Conservation (phyloP, 1,140 invertebrate species). For the Drosophila mojavensis region DNA sequence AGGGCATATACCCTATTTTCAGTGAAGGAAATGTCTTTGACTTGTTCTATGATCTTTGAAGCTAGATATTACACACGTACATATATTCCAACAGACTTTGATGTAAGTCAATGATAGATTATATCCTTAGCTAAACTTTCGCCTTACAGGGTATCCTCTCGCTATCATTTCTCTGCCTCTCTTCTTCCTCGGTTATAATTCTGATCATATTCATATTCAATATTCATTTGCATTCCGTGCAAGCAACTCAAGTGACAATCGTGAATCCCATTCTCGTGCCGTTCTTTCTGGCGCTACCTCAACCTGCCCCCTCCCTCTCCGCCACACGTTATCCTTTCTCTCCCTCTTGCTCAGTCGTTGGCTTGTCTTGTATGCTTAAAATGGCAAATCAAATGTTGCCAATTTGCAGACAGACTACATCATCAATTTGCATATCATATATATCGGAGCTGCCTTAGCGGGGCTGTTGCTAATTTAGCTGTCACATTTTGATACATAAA, state of each 20-base stretch:
- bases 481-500: slow-evolving; percentile 32
- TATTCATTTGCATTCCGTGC: slow-evolving; percentile 76
- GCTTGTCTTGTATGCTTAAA: slow-evolving; percentile 58
- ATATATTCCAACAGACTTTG: too few relatives aligned
- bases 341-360: slow-evolving; percentile 28
- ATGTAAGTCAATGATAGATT: too few relatives aligned
- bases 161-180: too few relatives aligned
- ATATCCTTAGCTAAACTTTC: too few relatives aligned
- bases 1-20: too few relatives aligned
- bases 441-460: slow-evolving; percentile 62
- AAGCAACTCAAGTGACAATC: slow-evolving; percentile 44
- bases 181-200: not conserved
- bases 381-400: slow-evolving; percentile 78
- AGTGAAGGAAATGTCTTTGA: too few relatives aligned
- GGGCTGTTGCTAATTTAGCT: slow-evolving; percentile 41
- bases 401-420: slow-evolving; percentile 55
- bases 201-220: slow-evolving; percentile 33
- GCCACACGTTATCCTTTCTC: slow-evolving; percentile 13
- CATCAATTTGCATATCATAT: slow-evolving; percentile 73
- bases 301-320: slow-evolving; percentile 7
- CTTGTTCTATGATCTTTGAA: too few relatives aligned
- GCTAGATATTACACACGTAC: too few relatives aligned
- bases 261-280: slow-evolving; percentile 51
- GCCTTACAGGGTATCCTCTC: slow-evolving; percentile 5
- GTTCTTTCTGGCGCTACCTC: not conserved